Conservation (phyloP, 2,888 invertebrate genomes). For the Hydriomena furcata region DNA sequence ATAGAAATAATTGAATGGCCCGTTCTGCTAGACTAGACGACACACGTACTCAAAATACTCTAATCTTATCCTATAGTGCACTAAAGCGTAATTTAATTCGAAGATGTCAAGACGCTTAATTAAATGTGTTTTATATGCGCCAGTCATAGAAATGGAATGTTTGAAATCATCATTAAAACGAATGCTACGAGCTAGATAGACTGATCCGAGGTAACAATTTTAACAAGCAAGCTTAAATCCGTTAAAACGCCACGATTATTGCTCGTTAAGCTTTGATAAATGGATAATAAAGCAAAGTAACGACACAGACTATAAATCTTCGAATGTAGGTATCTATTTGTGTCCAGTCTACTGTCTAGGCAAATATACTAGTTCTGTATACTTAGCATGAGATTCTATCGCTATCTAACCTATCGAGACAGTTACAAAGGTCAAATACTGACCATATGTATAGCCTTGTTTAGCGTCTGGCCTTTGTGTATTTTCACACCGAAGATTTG, state of each 20-base stretch:
- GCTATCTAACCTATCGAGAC: neutral
- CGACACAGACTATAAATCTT: conserved; percentile 59
- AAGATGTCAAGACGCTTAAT: conserved; percentile 22
- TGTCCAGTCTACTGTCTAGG: conserved; percentile 28
- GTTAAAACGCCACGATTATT: conserved; percentile 63
- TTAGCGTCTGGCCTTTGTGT: no score
- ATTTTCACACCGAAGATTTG: no score
- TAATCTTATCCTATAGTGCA: conserved; percentile 3
- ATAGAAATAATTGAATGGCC: conserved; percentile 4
- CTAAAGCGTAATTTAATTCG: conserved; percentile 25
- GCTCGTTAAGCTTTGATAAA: conserved; percentile 72
- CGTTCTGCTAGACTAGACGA: neutral
- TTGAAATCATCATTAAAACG: conserved; percentile 45
- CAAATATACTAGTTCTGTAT: conserved; percentile 22
- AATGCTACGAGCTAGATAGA: conserved; percentile 40
- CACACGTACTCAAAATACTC: conserved; percentile 7
- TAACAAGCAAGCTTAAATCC: conserved; percentile 59
- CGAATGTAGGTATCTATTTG: conserved; percentile 44
- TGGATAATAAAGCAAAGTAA: conserved; percentile 69
- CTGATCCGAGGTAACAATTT: conserved; percentile 54
- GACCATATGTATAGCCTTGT: no score
- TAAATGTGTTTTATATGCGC: conserved; percentile 30
- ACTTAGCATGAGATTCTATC: conserved; percentile 6
- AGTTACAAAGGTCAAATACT: no score
- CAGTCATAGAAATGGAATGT: conserved; percentile 36